Percentiles rank a stretch among this genome's conserved stretches.
phyloP scores from a whole-genome alignment of 2,888 invertebrate species.

The Petrophora chlorosata region DNA sequence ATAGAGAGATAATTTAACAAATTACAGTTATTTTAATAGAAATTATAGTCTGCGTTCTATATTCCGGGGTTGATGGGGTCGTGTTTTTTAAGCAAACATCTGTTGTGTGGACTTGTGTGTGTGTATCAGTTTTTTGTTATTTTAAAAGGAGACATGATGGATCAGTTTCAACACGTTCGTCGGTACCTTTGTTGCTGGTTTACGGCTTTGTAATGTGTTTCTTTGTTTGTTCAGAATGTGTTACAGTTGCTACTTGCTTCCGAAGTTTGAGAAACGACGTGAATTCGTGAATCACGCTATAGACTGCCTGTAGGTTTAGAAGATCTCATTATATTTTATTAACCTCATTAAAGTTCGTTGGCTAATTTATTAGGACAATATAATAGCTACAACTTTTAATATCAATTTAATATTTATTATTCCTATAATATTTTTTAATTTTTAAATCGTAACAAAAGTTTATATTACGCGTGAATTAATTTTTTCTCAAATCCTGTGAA shows the following conservation, averaged over 20 bases:
- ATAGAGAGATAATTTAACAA: slow-evolving; percentile 70
- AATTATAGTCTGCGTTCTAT: slow-evolving; percentile 66
- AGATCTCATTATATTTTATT: slow-evolving; percentile 17
- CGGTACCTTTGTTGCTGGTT: slow-evolving; percentile 80
- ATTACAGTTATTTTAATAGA: slow-evolving; percentile 77
- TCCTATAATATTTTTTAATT: too few species aligned
- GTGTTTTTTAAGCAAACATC: slow-evolving; percentile 79
- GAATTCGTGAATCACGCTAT: slow-evolving; percentile 36
- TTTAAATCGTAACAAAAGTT: not conserved
- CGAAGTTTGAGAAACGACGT: slow-evolving; percentile 58
- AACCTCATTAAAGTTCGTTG: slow-evolving; percentile 7
- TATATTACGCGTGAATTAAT: not conserved
- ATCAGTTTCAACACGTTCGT: slow-evolving; percentile 82
- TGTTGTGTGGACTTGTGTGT: too few species aligned
- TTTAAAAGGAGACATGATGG: slow-evolving; percentile 83
- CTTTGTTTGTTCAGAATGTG: slow-evolving; percentile 80
- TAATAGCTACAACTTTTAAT: not conserved
- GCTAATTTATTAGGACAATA: not conserved
- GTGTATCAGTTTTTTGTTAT: slow-evolving; percentile 79
- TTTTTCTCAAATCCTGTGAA: slow-evolving; percentile 32
- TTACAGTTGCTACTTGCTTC: slow-evolving; percentile 67
- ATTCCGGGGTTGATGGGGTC: slow-evolving; percentile 67
- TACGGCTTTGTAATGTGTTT: slow-evolving; percentile 82
- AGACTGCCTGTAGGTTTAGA: slow-evolving; percentile 8
- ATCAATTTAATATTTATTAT: too few species aligned